Conservation (phyloP, 2,888 invertebrate species). For the Ophonus ardosiacus region DNA sequence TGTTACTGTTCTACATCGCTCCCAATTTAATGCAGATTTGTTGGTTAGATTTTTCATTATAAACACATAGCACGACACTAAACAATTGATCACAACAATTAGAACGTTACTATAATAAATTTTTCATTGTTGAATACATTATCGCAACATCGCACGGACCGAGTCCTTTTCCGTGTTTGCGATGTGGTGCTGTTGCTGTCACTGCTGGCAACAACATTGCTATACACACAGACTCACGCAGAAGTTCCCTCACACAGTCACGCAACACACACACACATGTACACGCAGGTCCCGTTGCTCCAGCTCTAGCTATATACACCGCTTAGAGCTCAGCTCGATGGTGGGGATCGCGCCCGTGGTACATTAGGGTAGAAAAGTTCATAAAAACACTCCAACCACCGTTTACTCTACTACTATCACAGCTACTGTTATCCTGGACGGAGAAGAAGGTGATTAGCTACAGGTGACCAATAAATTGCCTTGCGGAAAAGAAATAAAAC, state of each 20-base stretch:
- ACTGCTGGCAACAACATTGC: conserved; percentile 36
- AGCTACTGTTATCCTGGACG: too few relatives aligned
- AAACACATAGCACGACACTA: conserved; percentile 18
- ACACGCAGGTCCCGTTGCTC: conserved; percentile 39
- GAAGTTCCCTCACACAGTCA: neutral
- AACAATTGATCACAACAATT: conserved; percentile 32
- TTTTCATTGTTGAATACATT: conserved; percentile 9
- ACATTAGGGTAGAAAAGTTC: conserved; percentile 61
- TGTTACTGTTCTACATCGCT: conserved; percentile 17
- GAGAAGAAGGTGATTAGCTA: neutral
- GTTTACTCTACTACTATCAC: neutral
- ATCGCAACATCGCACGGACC: neutral
- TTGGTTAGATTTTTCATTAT: conserved; percentile 18
- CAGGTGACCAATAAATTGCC: conserved; percentile 10
- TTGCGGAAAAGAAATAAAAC: neutral
- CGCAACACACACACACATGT: neutral
- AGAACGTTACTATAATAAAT: neutral
- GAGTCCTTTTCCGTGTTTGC: conserved; percentile 26
- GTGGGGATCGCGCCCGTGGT: conserved; percentile 39
- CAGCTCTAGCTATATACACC: conserved; percentile 11
- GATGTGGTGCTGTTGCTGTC: conserved; percentile 37
- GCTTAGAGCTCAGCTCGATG: conserved; percentile 23
- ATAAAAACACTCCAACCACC: conserved; percentile 22
- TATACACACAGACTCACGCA: conserved; percentile 41
- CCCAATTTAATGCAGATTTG: conserved; percentile 4